These are phyloP conservation scores for Carcina quercana DNA, from an alignment of 2,888 invertebrate species.

Conservation along the genomic window DNA sequence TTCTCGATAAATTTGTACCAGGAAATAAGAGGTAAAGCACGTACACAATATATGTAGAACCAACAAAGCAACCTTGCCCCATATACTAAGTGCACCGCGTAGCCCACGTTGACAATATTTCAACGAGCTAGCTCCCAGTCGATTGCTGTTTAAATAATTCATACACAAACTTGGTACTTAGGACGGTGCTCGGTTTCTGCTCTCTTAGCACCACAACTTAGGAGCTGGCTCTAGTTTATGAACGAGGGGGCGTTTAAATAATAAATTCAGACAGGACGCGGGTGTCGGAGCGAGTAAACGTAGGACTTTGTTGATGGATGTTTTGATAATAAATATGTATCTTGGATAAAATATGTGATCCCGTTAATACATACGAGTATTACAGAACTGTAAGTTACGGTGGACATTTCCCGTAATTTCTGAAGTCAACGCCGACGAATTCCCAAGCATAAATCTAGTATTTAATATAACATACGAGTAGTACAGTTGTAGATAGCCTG, in stretches of 20 bases:
- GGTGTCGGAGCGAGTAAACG: constrained; percentile 3
- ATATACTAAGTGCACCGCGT: constrained; percentile 19
- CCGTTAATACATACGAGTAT: too few species aligned
- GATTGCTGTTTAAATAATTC: constrained; percentile 36
- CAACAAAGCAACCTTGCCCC: constrained; percentile 26
- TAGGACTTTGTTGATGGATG: background rate
- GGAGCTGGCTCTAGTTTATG: constrained; percentile 19
- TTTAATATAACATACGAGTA: too few species aligned
- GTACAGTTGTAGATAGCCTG: too few species aligned
- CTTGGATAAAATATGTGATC: too few species aligned
- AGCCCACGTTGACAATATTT: constrained; percentile 34
- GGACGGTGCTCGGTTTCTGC: constrained; percentile 21
- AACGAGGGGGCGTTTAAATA: constrained; percentile 27
- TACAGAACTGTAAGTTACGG: too few species aligned
- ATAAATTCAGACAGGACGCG: constrained; percentile 18
- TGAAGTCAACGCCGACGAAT: too few species aligned
- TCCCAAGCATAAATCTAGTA: too few species aligned
- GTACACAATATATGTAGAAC: too few species aligned
- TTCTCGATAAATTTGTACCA: background rate
- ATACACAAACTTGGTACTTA: constrained; percentile 19
- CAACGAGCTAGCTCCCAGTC: constrained; percentile 22
- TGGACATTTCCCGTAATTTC: too few species aligned
- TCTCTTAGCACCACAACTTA: constrained; percentile 21
- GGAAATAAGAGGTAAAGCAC: background rate
- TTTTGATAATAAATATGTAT: too few species aligned